Percentiles rank a stretch among this genome's conserved stretches.
Evolutionary conservation across 1,140 invertebrate species (phyloP).

Genomic region (Leptonema lineaticorne): DNA sequence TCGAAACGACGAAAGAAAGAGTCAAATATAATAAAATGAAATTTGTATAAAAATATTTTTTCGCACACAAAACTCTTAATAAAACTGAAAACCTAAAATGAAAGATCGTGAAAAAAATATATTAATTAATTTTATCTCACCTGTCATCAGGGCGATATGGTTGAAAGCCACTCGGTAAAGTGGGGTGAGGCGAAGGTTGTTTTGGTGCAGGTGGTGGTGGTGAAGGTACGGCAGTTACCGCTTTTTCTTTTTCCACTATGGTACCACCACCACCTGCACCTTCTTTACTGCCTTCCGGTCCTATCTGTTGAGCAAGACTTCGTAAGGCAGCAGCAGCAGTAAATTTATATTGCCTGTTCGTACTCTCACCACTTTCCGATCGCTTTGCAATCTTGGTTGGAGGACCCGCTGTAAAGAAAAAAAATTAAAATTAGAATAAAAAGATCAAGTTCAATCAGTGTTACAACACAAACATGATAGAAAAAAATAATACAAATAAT

Average conservation of each 20-base stretch:
- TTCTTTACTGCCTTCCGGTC: slow-evolving; percentile 46
- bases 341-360: slow-evolving; percentile 38
- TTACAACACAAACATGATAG: too few species aligned
- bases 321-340: slow-evolving; percentile 69
- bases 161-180: slow-evolving; percentile 52
- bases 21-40: not conserved
- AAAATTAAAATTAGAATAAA: slow-evolving; percentile 3
- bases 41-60: not conserved
- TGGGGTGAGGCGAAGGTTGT: slow-evolving; percentile 44
- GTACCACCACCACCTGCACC: slow-evolving; percentile 46
- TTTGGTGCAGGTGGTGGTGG: slow-evolving; percentile 43
- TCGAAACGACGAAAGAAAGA: slow-evolving; percentile 3
- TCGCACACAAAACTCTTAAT: not conserved
- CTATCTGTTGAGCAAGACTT: slow-evolving; percentile 70
- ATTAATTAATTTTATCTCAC: slow-evolving; percentile 39
- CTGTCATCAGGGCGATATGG: slow-evolving; percentile 55
- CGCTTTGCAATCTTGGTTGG: slow-evolving; percentile 53
- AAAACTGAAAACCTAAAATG: not conserved
- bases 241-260: slow-evolving; percentile 46
- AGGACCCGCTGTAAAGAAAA: slow-evolving; percentile 47
- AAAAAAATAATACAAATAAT: too few species aligned
- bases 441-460: too few species aligned
- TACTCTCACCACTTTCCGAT: slow-evolving; percentile 45
- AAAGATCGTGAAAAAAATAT: not conserved
- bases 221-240: slow-evolving; percentile 23